Conservation (phyloP, 1,140 invertebrate species). For the Nixonia krombeini region DNA sequence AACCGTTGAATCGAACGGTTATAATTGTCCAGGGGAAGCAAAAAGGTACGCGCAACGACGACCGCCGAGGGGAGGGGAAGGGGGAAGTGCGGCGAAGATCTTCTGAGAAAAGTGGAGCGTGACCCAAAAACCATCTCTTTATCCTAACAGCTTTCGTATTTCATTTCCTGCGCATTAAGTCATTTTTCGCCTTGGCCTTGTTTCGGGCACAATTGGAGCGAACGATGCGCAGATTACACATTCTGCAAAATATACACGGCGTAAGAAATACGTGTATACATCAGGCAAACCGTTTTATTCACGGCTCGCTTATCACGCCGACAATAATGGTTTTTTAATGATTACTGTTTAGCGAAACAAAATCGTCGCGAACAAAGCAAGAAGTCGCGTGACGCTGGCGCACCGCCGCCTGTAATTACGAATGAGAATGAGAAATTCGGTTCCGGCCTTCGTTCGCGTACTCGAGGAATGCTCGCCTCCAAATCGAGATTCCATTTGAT, state of each 20-base stretch:
- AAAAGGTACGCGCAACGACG: too few species aligned
- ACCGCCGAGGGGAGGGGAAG: too few species aligned
- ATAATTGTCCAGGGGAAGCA: too few species aligned
- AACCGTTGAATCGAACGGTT: conserved; percentile 10
- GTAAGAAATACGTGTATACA: conserved; percentile 5
- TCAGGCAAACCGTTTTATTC: conserved; percentile 18
- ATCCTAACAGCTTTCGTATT: too few species aligned
- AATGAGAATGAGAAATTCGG: conserved; percentile 34
- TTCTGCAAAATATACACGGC: too few species aligned
- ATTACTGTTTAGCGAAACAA: conserved; percentile 19
- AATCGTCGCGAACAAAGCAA: conserved; percentile 28
- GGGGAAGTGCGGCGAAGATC: too few species aligned
- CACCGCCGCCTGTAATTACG: conserved; percentile 37
- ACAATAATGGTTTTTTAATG: conserved; percentile 4
- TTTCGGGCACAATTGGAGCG: not conserved
- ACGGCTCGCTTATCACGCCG: not conserved
- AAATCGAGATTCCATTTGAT: too few species aligned
- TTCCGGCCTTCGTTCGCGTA: conserved; percentile 38
- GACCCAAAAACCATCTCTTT: too few species aligned
- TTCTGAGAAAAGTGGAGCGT: too few species aligned
- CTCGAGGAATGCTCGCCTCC: too few species aligned
- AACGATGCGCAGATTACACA: conserved; percentile 1
- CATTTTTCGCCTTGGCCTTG: too few species aligned
- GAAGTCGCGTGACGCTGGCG: conserved; percentile 29
- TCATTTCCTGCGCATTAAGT: too few species aligned